A percentile compares a stretch with the other conserved stretches of the same genome.
Evolutionary conservation across 1,140 invertebrate genomes (phyloP).

Genomic region (Mylabris phalerata): DNA sequence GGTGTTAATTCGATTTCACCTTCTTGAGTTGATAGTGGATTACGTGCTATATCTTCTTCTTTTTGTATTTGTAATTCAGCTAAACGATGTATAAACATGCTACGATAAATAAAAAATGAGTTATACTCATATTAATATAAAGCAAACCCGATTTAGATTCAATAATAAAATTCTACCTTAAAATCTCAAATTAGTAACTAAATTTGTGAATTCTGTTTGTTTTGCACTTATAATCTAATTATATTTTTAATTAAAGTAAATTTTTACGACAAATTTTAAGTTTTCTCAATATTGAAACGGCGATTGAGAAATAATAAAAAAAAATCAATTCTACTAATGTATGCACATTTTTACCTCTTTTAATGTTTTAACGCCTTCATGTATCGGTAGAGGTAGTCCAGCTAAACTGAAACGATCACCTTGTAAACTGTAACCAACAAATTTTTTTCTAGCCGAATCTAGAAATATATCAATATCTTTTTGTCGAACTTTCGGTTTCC

Average conservation of each 20-base stretch:
- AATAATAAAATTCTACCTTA: not conserved
- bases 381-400: slow-evolving; percentile 89
- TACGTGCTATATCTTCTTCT: slow-evolving; percentile 74
- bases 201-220: too few relatives aligned
- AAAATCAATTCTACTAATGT: too few relatives aligned
- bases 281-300: too few relatives aligned
- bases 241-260: too few relatives aligned
- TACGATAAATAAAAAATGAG: slow-evolving; percentile 35
- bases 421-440: slow-evolving; percentile 86
- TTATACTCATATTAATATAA: too few relatives aligned
- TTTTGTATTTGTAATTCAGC: slow-evolving; percentile 77
- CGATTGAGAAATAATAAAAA: too few relatives aligned
- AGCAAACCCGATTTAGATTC: too few relatives aligned
- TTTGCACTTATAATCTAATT: too few relatives aligned
- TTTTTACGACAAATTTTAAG: too few relatives aligned
- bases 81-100: slow-evolving; percentile 78
- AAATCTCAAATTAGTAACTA: too few relatives aligned
- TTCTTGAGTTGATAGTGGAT: slow-evolving; percentile 71
- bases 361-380: slow-evolving; percentile 87
- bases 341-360: slow-evolving; percentile 66
- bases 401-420: slow-evolving; percentile 82
- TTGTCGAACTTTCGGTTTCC: slow-evolving; percentile 93
- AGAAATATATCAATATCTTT: slow-evolving; percentile 89
- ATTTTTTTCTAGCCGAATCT: slow-evolving; percentile 86
- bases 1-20: slow-evolving; percentile 67